Percentiles rank a stretch among this genome's conserved stretches.
Evolutionary conservation across 2,888 invertebrate species (phyloP).

Genomic region (Drosophila paramelanica): DNA sequence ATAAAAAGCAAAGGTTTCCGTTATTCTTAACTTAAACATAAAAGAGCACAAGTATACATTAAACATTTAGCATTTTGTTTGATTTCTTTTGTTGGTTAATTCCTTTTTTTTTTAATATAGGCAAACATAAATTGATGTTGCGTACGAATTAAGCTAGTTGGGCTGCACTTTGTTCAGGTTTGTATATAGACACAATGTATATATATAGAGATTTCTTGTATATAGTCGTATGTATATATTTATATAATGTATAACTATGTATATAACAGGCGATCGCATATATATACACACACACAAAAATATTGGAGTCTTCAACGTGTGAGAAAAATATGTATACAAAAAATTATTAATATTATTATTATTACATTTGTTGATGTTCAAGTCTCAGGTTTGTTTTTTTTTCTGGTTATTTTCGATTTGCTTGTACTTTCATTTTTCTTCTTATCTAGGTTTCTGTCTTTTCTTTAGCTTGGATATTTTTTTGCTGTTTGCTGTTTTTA

Average conservation of each 20-base stretch:
- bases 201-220: conserved; percentile 57
- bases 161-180: conserved; percentile 61
- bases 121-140: conserved; percentile 43
- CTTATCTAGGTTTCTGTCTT: conserved; percentile 43
- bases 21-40: conserved; percentile 55
- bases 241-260: conserved; percentile 55
- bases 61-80: conserved; percentile 43
- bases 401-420: conserved; percentile 62
- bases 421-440: conserved; percentile 53
- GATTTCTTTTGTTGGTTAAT: conserved; percentile 10
- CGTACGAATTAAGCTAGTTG: conserved; percentile 43
- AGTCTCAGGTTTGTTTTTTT: conserved; percentile 64
- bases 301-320: conserved; percentile 64
- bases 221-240: conserved; percentile 55
- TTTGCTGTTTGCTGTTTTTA: conserved; percentile 16
- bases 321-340: conserved; percentile 58
- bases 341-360: conserved; percentile 44
- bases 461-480: conserved; percentile 17
- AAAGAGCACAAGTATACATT: conserved; percentile 61
- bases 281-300: conserved; percentile 59
- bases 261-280: conserved; percentile 62
- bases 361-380: conserved; percentile 40
- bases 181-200: conserved; percentile 54
- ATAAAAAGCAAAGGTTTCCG: conserved; percentile 43
- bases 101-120: conserved; percentile 8